Base-by-base conservation (phyloP, 30 jellyfish, hydroid and myxozoan genomes). In the Catostylus mosaicus region DNA sequence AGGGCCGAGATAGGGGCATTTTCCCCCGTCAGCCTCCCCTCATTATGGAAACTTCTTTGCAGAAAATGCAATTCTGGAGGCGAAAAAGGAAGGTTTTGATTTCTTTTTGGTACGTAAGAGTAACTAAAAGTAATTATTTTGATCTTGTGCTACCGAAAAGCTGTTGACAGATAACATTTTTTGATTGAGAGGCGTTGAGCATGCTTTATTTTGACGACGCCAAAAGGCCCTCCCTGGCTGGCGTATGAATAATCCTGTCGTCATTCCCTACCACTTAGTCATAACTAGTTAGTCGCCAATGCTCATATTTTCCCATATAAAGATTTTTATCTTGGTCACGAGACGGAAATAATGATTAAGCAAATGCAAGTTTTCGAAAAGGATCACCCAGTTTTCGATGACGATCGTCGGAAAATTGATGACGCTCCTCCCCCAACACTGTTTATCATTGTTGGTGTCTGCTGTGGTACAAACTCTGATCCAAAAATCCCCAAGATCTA, bases 151-250 rank as follows among this genome's bases (percentile, higher is more conserved):
- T 22, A 18, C 2, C 24, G 71, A 59, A 26, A n/a, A n/a, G n/a
- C 16, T 59, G 71, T 23, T 59, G 71, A 59, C 71, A 59, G 16
- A 7, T 59, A 0, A 18, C 38, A 12, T 16, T 1, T n/a, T 59
- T 27, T 59, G 71, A 59, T 59, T 59, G 71, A 59, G 24, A 59
- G 71, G 71, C 71, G 71, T 59, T 59, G 71, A 59, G 36, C 38
- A 23, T 23, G 0, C 71, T 4, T 35, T 59, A 59, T 59, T 59
- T 59, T 27, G 0, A 22, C 38, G 71, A 59, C 71, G 71, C 71
- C 71, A 27, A 0, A 27, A 59, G 71, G 24, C 71, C 71, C 71
- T 59, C 71, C 71, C 71, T 9, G 71, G 24, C 71, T 27, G 38
- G 12, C 38, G 38, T 27, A 23, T 24, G 24, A 23, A 30, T 5